Percentiles rank a stretch among this genome's conserved stretches.
Evolutionary conservation across 2,113 vertebrate species (phyloP).

Genomic region (Neomonachus schauinslandi): DNA sequence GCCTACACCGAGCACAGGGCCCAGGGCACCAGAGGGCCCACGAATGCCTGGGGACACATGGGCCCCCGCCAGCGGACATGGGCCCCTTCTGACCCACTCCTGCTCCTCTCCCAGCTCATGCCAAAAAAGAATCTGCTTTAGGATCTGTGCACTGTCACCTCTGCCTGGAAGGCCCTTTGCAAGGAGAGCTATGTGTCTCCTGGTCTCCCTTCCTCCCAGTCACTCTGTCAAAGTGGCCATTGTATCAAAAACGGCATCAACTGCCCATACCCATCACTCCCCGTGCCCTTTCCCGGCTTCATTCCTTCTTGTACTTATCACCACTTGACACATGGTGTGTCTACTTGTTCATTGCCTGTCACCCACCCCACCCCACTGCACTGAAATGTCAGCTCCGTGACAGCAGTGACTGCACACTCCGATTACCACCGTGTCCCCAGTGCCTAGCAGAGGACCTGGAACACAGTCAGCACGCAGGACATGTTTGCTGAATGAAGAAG

Average conservation of each 20-base stretch:
- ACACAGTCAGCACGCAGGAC: background rate
- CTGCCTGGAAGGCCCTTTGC: background rate
- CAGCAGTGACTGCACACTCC: background rate
- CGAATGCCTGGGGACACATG: fast-evolving
- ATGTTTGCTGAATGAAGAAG: background rate
- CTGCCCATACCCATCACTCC: background rate
- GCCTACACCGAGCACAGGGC: background rate
- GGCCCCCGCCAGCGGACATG: fast-evolving
- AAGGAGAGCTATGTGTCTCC: background rate
- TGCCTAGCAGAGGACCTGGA: background rate
- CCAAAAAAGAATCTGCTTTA: background rate
- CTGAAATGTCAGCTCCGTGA: background rate
- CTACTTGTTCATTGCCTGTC: background rate
- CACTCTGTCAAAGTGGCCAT: background rate
- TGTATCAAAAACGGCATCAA: background rate
- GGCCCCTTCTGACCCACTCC: background rate
- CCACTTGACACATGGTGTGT: background rate
- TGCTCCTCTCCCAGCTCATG: background rate
- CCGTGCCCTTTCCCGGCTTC: background rate
- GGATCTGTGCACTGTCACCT: background rate
- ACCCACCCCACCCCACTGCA: background rate
- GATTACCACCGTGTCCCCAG: background rate
- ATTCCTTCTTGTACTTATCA: background rate
- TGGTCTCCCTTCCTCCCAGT: background rate
- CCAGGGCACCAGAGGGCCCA: fast-evolving